These are phyloP conservation scores for Odontophorus gujanensis DNA, from an alignment of 2,113 vertebrate species.

Conservation along the genomic window DNA sequence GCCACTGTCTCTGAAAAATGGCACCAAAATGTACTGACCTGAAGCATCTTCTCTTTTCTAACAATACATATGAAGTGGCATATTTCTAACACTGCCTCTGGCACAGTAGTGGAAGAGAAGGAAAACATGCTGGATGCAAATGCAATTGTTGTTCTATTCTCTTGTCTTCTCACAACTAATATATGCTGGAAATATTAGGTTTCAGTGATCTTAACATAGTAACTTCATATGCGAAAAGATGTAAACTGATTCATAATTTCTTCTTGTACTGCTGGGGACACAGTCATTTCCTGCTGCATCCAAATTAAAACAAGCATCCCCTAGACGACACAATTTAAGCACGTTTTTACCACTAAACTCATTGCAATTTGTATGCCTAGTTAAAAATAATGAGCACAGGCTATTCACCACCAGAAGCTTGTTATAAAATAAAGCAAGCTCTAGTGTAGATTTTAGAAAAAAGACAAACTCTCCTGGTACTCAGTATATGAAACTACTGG, in stretches of 20 bases:
- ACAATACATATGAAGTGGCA: constrained; percentile 34
- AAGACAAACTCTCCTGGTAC: neutral
- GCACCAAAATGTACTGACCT: constrained; percentile 5
- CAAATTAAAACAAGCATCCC: neutral
- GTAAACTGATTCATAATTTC: neutral
- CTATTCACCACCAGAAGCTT: neutral
- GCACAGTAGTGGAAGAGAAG: neutral
- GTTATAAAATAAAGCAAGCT: neutral
- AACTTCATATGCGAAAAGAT: neutral
- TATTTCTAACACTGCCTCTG: constrained; percentile 45
- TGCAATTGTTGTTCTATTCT: neutral
- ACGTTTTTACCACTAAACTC: neutral
- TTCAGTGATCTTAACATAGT: neutral
- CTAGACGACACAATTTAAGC: neutral
- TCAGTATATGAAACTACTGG: neutral
- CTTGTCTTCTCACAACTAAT: neutral
- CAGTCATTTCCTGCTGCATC: neutral
- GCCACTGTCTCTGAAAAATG: constrained; percentile 31
- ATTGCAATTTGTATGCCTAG: neutral
- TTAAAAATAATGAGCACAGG: neutral
- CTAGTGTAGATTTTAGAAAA: neutral
- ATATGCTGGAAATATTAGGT: neutral
- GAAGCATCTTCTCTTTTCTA: constrained; percentile 52
- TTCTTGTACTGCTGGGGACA: neutral
- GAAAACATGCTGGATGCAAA: neutral